Conservation (phyloP, 2,113 vertebrate species). For the Pterocles burchelli region DNA sequence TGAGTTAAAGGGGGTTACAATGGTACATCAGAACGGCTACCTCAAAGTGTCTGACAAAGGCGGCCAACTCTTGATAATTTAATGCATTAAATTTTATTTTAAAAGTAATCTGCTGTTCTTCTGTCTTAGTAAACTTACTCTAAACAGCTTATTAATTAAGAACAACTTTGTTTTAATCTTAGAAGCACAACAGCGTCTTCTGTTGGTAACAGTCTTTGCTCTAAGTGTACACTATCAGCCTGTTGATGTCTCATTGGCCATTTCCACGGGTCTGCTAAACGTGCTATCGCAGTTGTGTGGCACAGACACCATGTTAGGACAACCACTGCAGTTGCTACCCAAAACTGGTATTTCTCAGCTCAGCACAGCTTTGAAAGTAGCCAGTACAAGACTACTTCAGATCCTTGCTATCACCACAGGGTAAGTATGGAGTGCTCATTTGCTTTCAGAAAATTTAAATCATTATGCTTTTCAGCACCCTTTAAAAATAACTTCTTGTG, state of each 20-base stretch:
- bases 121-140: not conserved
- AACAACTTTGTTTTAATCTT: not conserved
- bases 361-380: slow-evolving; percentile 95
- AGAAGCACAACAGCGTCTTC: slow-evolving; percentile 97
- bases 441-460: not conserved
- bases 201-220: slow-evolving; percentile 95
- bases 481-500: not conserved
- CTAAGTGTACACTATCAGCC: slow-evolving; percentile 97
- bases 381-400: slow-evolving; percentile 93
- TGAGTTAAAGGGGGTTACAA: not conserved
- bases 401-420: slow-evolving; percentile 98
- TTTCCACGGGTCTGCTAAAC: slow-evolving; percentile 93
- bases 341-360: slow-evolving; percentile 94
- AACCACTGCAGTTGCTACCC: slow-evolving; percentile 90
- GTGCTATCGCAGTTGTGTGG: slow-evolving; percentile 95
- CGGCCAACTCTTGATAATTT: not conserved
- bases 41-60: not conserved
- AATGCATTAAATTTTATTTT: not conserved
- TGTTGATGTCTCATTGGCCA: slow-evolving; percentile 94
- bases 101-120: not conserved
- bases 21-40: not conserved
- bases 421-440: slow-evolving; percentile 67
- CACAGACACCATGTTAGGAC: slow-evolving; percentile 94
- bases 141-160: not conserved
- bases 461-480: not conserved